These are phyloP conservation scores for Agelas oroides DNA, from an alignment of 37 sponge, comb jelly and placozoan species.

Conservation along the genomic window DNA sequence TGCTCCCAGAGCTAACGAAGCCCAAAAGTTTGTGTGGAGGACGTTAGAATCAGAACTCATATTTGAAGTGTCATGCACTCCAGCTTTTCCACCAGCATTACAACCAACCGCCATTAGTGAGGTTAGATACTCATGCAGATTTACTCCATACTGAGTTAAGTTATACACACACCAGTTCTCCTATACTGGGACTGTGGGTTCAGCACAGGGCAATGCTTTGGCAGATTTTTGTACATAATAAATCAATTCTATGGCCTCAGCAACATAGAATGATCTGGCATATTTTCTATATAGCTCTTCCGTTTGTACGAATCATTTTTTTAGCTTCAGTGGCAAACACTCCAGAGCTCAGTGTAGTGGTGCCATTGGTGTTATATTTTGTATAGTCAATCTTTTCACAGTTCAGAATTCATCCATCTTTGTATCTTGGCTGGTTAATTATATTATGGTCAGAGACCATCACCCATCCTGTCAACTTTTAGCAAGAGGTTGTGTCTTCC, in stretches of 20 bases:
- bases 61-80: slow-evolving; percentile 81
- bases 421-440: too few relatives aligned
- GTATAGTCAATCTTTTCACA: slow-evolving; percentile 1
- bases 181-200: too few relatives aligned
- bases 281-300: not conserved
- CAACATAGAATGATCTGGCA: not conserved
- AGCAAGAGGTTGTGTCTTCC: too few relatives aligned
- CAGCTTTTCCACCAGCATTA: slow-evolving; percentile 39
- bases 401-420: not conserved
- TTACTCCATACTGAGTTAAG: slow-evolving; percentile 38
- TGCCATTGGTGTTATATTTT: not conserved
- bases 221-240: too few relatives aligned
- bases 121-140: slow-evolving; percentile 28
- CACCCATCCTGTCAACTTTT: too few relatives aligned
- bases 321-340: not conserved
- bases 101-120: slow-evolving; percentile 18
- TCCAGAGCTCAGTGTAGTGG: too few relatives aligned
- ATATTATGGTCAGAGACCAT: too few relatives aligned
- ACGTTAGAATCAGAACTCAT: slow-evolving; percentile 71
- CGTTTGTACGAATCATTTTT: not conserved
- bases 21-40: slow-evolving; percentile 95
- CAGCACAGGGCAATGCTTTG: too few relatives aligned
- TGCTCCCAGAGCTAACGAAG: slow-evolving; percentile 88
- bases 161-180: not conserved
- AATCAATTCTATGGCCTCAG: too few relatives aligned